These are phyloP conservation scores for Ranitomeya variabilis DNA, from an alignment of 2,113 vertebrate genomes.

Conservation along the genomic window DNA sequence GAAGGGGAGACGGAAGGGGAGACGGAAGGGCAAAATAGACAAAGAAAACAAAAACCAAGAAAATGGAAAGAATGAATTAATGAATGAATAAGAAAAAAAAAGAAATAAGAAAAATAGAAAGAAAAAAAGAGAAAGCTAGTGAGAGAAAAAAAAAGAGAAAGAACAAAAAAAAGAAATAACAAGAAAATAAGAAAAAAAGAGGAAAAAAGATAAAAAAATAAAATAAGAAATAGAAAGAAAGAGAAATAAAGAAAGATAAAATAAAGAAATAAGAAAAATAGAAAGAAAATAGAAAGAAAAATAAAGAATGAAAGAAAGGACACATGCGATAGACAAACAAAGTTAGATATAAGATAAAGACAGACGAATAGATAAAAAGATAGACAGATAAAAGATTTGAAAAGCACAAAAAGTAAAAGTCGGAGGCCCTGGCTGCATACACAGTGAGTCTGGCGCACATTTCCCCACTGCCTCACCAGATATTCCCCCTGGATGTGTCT, in stretches of 20 bases:
- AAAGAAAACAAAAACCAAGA: too few relatives aligned
- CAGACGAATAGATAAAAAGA: not conserved
- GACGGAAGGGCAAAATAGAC: too few relatives aligned
- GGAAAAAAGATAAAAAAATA: not conserved
- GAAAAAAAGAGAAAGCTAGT: too few relatives aligned
- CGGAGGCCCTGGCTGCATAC: too few relatives aligned
- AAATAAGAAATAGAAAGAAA: not conserved
- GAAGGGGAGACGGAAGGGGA: too few relatives aligned
- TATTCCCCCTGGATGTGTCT: conserved; percentile 64
- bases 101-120: too few relatives aligned
- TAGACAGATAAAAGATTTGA: not conserved
- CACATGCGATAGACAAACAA: not conserved
- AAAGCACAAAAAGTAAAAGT: not conserved
- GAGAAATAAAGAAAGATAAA: not conserved
- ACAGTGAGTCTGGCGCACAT: conserved; percentile 53
- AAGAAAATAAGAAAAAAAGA: not conserved
- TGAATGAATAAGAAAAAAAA: too few relatives aligned
- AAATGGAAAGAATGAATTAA: too few relatives aligned
- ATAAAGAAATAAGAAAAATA: not conserved
- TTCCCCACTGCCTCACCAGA: conserved; percentile 61
- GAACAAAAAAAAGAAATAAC: not conserved
- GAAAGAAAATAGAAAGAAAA: not conserved
- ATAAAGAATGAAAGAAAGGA: not conserved
- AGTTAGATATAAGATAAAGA: not conserved
- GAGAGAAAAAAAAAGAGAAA: too few relatives aligned